Evolutionary conservation across 2,113 vertebrate species (phyloP).

Genomic region (Istiophorus platypterus): DNA sequence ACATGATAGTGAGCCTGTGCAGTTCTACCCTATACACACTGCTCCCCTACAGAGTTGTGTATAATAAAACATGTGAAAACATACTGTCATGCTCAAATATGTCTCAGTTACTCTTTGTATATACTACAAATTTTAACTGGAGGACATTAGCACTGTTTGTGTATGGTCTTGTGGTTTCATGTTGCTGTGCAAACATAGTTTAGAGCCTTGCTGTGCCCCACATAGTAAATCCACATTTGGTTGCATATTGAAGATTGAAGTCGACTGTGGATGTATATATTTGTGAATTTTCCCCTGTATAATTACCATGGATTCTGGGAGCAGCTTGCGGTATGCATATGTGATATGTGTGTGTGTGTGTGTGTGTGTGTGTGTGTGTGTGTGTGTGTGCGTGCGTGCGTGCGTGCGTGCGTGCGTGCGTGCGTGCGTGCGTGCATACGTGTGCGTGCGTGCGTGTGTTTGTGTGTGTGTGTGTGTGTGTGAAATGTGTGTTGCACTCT

Average conservation of each 20-base stretch:
- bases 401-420: constrained; percentile 75
- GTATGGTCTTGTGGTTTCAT: constrained; percentile 40
- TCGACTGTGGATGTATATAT: constrained; percentile 20
- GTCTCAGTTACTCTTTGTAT: constrained; percentile 30
- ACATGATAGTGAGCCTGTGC: constrained; percentile 40
- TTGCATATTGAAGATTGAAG: constrained; percentile 57
- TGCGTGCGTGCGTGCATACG: too few relatives aligned
- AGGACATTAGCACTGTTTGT: constrained; percentile 40
- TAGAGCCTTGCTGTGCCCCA: constrained; percentile 47
- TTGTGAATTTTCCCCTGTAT: constrained; percentile 4
- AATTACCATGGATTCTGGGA: constrained; percentile 38
- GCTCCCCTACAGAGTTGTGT: constrained; percentile 22
- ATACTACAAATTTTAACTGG: background rate
- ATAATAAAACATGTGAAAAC: constrained; percentile 31
- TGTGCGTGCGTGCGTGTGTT: constrained; percentile 72
- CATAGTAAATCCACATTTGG: constrained; percentile 49
- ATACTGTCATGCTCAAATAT: constrained; percentile 29
- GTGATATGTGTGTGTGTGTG: constrained; percentile 47
- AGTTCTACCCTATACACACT: constrained; percentile 33
- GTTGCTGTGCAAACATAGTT: constrained; percentile 47
- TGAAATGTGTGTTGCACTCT: constrained; percentile 73
- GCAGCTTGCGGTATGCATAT: constrained; percentile 8
- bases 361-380: constrained; percentile 76
- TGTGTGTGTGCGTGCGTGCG: constrained; percentile 67
- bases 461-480: constrained; percentile 67